Evolutionary conservation across 2,888 invertebrate species (phyloP), one percentile per base, ranked within the genome.

Genomic region (Xanthia togata): DNA sequence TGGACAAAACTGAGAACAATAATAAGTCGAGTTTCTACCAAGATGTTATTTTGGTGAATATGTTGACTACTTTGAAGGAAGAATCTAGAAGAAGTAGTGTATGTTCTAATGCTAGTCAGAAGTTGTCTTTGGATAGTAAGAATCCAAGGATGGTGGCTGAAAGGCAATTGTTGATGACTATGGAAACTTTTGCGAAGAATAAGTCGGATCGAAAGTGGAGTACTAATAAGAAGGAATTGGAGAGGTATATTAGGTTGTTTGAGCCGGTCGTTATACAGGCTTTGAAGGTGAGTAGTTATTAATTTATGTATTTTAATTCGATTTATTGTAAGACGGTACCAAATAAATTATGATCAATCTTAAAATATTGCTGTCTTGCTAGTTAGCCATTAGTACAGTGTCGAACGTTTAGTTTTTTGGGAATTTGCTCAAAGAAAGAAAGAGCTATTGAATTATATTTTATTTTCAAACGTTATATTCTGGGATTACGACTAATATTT

Each of bases 201-300:
- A 94, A 94, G 69, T 93, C 91, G 11, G 96, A 96, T 88, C 92
- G 95, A 55, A 96, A 97, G 68, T 96, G 96, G 96, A 94, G 94
- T 76, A 95, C 95, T 0, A 96, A 97, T 89, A 96, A 96, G 84
- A 96, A 95, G 64, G 96, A 97, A 78, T 89, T 96, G 90, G 98
- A 98, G 87, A 97, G 98, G 84, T 98, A 99, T 93, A 99, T 99
- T 83, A 97, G 99, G 88, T 97, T 99, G 89, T 99, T 99, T 95
- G 99, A 99, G 93, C 99, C 99, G 0, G 98, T 99, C 94, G 99
- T 99, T 77, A 99, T 99, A 91, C 98, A 98, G 94, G 98, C 99
- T 81, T 96, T 99, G 89, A 98, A 98, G 97, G 98, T 98, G 92
- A 82, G 87, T 62, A 50, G 26, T 17, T 44, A 20, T 26, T 38